Conservation (phyloP, 2,797 vertebrate species). For the Thalassophryne amazonica region DNA sequence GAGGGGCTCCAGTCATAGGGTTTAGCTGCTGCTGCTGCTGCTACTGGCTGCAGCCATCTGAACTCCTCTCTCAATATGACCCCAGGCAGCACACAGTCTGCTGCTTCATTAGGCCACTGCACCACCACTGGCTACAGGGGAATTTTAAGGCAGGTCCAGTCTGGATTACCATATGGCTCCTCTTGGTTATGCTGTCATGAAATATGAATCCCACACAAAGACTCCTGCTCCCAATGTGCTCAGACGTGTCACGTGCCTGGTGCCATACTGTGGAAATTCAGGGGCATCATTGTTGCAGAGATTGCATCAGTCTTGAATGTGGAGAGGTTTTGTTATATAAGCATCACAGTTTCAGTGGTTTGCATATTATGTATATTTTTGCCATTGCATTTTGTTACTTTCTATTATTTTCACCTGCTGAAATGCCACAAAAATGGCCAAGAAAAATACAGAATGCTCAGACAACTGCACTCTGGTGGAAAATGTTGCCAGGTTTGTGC, state of each 20-base stretch:
- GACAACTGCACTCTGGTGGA: background rate
- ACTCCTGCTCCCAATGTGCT: conserved; percentile 20
- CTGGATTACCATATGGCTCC: conserved; percentile 69
- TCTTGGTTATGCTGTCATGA: conserved; percentile 57
- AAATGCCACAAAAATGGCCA: background rate
- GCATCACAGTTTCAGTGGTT: background rate
- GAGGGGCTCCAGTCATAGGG: conserved; percentile 34
- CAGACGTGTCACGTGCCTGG: conserved; percentile 42
- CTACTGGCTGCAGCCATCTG: conserved; percentile 57
- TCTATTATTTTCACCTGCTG: conserved; percentile 4
- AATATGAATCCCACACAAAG: conserved; percentile 62
- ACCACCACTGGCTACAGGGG: conserved; percentile 46
- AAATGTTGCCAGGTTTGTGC: too few relatives aligned
- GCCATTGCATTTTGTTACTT: conserved; percentile 10
- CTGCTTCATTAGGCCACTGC: conserved; percentile 69
- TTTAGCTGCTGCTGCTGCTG: conserved; percentile 41
- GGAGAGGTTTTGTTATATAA: conserved; percentile 4
- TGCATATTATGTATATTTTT: conserved; percentile 51
- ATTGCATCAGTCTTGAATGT: conserved; percentile 63
- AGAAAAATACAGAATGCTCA: conserved; percentile 5
- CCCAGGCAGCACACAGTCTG: conserved; percentile 53
- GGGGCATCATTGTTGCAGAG: conserved; percentile 44
- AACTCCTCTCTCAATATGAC: conserved; percentile 55
- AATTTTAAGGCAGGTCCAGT: conserved; percentile 59
- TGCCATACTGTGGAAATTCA: conserved; percentile 3